Evolutionary conservation across 2,888 invertebrate genomes (phyloP).

Genomic region (Seladonia tumulorum): DNA sequence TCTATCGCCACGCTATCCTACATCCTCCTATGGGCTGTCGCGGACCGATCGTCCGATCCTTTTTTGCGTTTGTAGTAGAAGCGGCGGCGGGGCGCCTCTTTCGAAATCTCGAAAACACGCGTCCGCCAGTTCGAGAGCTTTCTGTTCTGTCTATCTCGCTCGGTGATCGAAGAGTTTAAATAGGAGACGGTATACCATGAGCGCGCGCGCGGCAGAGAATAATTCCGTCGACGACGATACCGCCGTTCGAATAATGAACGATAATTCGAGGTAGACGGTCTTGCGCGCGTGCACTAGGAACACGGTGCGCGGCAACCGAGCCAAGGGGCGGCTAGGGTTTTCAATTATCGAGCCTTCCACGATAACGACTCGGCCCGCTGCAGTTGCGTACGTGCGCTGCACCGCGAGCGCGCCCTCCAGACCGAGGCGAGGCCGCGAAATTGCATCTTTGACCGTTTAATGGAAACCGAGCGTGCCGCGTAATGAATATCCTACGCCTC

Average conservation of each 20-base stretch:
- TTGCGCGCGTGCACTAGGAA: conserved; percentile 52
- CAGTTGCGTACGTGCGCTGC: conserved; percentile 40
- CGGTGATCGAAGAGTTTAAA: conserved; percentile 5
- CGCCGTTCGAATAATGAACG: conserved; percentile 51
- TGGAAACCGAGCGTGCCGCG: conserved; percentile 44
- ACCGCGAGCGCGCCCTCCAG: conserved; percentile 23
- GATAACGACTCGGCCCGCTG: conserved; percentile 36
- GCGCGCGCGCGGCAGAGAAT: conserved; percentile 30
- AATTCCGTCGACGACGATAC: conserved; percentile 54
- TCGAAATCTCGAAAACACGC: conserved; percentile 10
- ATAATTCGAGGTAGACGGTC: conserved; percentile 60
- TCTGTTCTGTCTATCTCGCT: background rate
- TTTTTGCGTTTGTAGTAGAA: background rate
- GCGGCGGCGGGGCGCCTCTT: background rate
- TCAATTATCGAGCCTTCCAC: conserved; percentile 62
- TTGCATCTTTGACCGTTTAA: conserved; percentile 54
- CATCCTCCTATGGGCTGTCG: background rate
- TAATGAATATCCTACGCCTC: conserved; percentile 42
- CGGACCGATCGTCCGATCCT: background rate
- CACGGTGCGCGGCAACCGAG: conserved; percentile 34
- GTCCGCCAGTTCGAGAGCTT: background rate
- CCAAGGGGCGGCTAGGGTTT: conserved; percentile 53
- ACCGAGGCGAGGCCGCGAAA: conserved; percentile 35
- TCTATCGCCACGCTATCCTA: conserved; percentile 16
- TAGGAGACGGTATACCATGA: conserved; percentile 2